Conservation (phyloP, 2,113 vertebrate genomes). For the Mormyrus lacerda region DNA sequence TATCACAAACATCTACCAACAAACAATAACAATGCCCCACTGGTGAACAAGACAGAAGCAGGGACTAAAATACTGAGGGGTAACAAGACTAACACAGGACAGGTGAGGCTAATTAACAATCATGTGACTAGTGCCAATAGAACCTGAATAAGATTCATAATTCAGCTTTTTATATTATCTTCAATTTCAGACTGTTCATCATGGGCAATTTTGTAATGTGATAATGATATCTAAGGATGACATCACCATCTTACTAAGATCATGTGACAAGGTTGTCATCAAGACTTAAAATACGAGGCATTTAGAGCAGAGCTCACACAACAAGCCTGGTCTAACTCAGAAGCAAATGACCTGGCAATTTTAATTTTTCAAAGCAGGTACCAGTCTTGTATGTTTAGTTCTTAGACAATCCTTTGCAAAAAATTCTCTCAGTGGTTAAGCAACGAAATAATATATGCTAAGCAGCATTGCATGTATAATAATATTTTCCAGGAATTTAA, state of each 20-base stretch:
- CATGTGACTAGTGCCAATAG: no score
- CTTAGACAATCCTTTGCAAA: background rate
- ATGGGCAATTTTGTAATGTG: background rate
- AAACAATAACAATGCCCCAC: no score
- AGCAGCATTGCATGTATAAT: background rate
- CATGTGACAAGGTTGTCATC: background rate
- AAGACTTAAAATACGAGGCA: background rate
- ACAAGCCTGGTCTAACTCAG: background rate
- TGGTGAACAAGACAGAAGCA: no score
- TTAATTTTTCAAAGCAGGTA: background rate
- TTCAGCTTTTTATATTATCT: no score
- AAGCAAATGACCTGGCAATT: background rate
- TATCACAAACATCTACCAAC: no score
- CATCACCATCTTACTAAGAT: background rate
- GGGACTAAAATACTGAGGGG: no score
- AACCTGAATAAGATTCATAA: no score
- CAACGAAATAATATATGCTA: background rate
- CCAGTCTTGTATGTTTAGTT: background rate
- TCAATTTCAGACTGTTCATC: background rate
- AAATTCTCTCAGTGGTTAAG: background rate
- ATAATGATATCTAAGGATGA: background rate
- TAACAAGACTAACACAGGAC: no score
- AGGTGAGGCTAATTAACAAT: no score
- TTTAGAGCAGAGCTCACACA: background rate
- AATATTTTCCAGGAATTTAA: background rate